phyloP scores from a whole-genome alignment of 2,888 invertebrate species.

The Balanococcus diminutus region DNA sequence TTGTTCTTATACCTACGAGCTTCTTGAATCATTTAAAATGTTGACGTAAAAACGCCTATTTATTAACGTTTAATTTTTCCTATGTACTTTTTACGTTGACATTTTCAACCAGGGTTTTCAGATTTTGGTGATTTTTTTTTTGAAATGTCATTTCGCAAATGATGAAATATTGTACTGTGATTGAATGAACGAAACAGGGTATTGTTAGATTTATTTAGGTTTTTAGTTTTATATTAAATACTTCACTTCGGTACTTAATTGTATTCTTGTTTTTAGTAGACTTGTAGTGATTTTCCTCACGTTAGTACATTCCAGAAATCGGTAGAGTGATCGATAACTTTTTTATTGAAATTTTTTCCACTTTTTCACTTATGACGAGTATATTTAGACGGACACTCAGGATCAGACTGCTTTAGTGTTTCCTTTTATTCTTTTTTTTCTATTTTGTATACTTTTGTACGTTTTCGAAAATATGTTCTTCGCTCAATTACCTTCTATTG shows the following conservation, averaged over 20 bases:
- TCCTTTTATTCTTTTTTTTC: background rate
- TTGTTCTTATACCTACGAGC: no score
- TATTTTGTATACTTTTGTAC: conserved; percentile 1
- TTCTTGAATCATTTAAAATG: background rate
- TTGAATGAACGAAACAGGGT: conserved; percentile 18
- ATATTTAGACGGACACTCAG: background rate
- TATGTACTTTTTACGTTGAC: background rate
- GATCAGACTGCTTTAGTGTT: conserved; percentile 6
- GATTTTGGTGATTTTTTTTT: background rate
- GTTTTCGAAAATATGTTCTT: background rate
- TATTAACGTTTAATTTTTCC: background rate
- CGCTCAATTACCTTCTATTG: conserved; percentile 7
- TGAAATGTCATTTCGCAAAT: background rate
- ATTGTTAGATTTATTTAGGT: background rate
- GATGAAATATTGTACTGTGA: background rate
- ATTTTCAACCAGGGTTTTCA: background rate
- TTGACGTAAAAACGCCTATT: background rate
- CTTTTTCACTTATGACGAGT: background rate
- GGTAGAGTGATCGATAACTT: background rate
- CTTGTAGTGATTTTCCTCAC: conserved; percentile 21
- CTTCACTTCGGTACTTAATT: background rate
- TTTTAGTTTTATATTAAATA: background rate
- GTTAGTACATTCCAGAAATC: conserved; percentile 6
- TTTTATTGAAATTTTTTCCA: background rate
- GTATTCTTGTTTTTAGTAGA: background rate